Conservation (phyloP, 2,888 invertebrate genomes). For the Temnothorax ravouxi region DNA sequence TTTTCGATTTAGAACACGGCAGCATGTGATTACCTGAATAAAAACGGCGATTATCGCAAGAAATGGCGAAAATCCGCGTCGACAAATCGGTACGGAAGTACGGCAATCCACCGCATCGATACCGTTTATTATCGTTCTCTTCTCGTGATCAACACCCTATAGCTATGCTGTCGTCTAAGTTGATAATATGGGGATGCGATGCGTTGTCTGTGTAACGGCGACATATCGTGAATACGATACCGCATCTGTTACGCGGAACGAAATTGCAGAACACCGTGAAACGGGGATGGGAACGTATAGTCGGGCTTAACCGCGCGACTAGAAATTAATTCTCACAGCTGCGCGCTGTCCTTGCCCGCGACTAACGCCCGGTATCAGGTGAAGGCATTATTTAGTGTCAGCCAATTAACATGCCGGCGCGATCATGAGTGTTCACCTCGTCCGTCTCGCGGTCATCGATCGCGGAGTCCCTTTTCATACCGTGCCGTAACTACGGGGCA, state of each 20-base stretch:
- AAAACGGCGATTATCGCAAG: slow-evolving; percentile 7
- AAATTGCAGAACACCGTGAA: slow-evolving; percentile 41
- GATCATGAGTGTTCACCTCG: slow-evolving; percentile 64
- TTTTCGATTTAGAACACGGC: slow-evolving; percentile 6
- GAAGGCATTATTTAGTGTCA: slow-evolving; percentile 75
- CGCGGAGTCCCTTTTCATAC: slow-evolving; percentile 71
- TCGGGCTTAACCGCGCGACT: slow-evolving; percentile 59
- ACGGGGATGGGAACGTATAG: slow-evolving; percentile 33
- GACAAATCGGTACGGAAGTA: not conserved
- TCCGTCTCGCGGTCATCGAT: slow-evolving; percentile 69
- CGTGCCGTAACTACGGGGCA: slow-evolving; percentile 74
- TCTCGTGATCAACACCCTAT: not conserved
- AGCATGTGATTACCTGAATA: not conserved
- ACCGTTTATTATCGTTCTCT: slow-evolving; percentile 10
- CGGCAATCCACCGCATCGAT: not conserved
- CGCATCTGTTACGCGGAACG: slow-evolving; percentile 49
- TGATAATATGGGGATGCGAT: slow-evolving; percentile 43
- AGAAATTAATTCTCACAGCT: slow-evolving; percentile 71
- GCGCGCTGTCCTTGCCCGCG: slow-evolving; percentile 65
- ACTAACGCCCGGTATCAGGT: slow-evolving; percentile 69
- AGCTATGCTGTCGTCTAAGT: slow-evolving; percentile 13
- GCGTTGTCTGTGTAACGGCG: slow-evolving; percentile 21
- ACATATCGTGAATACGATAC: slow-evolving; percentile 54
- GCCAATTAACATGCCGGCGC: slow-evolving; percentile 75
- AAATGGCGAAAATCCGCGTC: not conserved